Percentiles rank a stretch among this genome's conserved stretches.
These are phyloP conservation scores for Nycticebus coucang DNA, from an alignment of 2,113 vertebrate genomes.

Conservation along the genomic window DNA sequence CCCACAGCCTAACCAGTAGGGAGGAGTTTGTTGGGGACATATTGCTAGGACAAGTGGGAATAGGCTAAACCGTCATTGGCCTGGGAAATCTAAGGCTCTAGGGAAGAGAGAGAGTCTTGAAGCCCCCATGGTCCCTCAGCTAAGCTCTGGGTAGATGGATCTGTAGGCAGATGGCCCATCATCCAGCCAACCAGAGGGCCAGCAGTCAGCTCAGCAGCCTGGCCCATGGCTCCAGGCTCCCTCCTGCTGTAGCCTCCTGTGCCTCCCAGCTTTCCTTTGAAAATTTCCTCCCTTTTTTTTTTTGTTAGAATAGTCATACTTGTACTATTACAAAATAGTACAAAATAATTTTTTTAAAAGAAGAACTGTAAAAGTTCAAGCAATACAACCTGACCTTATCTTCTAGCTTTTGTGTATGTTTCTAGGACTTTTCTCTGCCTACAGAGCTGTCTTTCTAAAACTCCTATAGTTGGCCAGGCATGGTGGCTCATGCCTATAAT, in stretches of 20 bases:
- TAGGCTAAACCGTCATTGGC: neutral
- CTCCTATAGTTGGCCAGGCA: too few species aligned
- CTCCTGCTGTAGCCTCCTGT: neutral
- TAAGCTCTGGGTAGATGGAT: neutral
- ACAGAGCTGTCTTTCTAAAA: neutral
- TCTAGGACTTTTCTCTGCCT: neutral
- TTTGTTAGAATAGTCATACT: neutral
- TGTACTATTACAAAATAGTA: too few species aligned
- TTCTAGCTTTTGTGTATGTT: neutral
- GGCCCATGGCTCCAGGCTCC: neutral
- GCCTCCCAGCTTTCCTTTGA: neutral
- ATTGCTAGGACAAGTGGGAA: neutral
- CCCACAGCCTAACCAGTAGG: neutral
- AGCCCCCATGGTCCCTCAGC: rapidly evolving
- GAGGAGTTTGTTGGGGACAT: neutral
- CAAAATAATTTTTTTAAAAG: neutral
- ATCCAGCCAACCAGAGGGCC: neutral
- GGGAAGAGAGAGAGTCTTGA: neutral
- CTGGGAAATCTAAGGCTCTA: neutral
- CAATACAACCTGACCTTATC: neutral
- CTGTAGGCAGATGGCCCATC: neutral
- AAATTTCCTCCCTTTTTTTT: neutral
- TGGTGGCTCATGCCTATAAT: too few species aligned
- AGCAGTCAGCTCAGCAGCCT: neutral
- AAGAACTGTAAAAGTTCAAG: neutral